These are phyloP conservation scores for Benthosema pterotum DNA, from an alignment of 2,797 vertebrate species.

Conservation along the genomic window DNA sequence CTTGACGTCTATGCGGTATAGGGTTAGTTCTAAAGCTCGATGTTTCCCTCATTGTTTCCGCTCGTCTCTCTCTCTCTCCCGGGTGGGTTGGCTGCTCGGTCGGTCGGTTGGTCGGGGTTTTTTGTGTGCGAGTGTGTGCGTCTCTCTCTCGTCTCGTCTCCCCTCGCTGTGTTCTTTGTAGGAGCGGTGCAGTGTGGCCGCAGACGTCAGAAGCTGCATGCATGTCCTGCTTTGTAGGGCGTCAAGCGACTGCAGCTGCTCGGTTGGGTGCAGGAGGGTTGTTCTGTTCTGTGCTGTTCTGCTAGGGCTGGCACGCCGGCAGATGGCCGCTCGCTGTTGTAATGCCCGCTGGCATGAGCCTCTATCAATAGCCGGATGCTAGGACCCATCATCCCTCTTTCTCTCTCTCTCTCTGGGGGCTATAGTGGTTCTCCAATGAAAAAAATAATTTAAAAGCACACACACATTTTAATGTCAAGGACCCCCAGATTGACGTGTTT, in stretches of 20 bases:
- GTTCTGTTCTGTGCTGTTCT: conserved; percentile 74
- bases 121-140: background rate
- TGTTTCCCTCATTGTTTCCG: conserved; percentile 82
- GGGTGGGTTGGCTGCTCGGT: too few relatives aligned
- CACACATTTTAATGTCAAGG: too few relatives aligned
- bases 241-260: conserved; percentile 90
- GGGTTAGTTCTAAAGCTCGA: conserved; percentile 64
- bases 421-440: too few relatives aligned
- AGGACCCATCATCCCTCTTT: too few relatives aligned
- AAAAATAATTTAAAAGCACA: too few relatives aligned
- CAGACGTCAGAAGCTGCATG: conserved; percentile 91
- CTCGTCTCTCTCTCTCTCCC: conserved; percentile 36
- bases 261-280: conserved; percentile 44
- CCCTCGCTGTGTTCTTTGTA: conserved; percentile 77
- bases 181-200: conserved; percentile 83
- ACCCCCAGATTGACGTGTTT: too few relatives aligned
- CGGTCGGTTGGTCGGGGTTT: too few relatives aligned
- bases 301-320: conserved; percentile 72
- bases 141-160: conserved; percentile 50
- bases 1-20: conserved; percentile 75
- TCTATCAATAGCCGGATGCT: conserved; percentile 78
- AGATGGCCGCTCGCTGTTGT: conserved; percentile 87
- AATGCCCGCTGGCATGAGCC: conserved; percentile 85
- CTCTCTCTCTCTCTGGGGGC: too few relatives aligned
- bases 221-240: conserved; percentile 90